These are phyloP conservation scores for Solen grandis DNA, from an alignment of 1,140 invertebrate species.

Conservation along the genomic window DNA sequence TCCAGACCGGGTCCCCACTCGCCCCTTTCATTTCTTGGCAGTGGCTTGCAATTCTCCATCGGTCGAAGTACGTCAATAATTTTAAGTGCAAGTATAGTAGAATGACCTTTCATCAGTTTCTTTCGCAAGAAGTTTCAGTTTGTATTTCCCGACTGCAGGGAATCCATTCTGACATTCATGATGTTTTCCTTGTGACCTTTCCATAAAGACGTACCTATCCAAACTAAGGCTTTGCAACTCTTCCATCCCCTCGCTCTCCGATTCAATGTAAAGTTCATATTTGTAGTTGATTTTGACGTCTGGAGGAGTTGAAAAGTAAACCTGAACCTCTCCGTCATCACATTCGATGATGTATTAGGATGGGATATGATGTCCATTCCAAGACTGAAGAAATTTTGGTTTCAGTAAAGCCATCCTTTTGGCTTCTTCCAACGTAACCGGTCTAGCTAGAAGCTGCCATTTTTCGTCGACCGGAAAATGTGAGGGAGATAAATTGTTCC, in stretches of 20 bases:
- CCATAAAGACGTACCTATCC: conserved; percentile 67
- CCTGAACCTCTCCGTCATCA: conserved; percentile 51
- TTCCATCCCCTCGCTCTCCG: conserved; percentile 35
- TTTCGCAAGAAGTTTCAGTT: conserved; percentile 66
- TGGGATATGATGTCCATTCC: conserved; percentile 60
- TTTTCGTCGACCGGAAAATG: conserved; percentile 82
- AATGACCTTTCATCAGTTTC: conserved; percentile 58
- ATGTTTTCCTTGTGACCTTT: conserved; percentile 58
- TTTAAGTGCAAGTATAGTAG: conserved; percentile 59
- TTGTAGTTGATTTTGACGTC: conserved; percentile 60
- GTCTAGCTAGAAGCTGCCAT: conserved; percentile 67
- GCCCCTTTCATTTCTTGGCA: conserved; percentile 64
- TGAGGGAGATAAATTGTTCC: conserved; percentile 81
- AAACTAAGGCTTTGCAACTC: conserved; percentile 51
- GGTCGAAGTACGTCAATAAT: conserved; percentile 59
- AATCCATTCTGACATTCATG: conserved; percentile 60
- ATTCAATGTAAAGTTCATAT: conserved; percentile 63
- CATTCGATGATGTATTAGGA: conserved; percentile 50
- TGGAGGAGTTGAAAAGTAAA: conserved; percentile 51
- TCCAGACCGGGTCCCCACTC: conserved; percentile 70
- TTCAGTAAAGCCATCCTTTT: conserved; percentile 60
- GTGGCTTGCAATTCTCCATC: conserved; percentile 58
- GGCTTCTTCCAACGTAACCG: conserved; percentile 64
- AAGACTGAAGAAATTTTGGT: conserved; percentile 65
- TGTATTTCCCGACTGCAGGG: conserved; percentile 61